phyloP scores from a whole-genome alignment of 2,888 invertebrate genomes.

The Unio delphinus region DNA sequence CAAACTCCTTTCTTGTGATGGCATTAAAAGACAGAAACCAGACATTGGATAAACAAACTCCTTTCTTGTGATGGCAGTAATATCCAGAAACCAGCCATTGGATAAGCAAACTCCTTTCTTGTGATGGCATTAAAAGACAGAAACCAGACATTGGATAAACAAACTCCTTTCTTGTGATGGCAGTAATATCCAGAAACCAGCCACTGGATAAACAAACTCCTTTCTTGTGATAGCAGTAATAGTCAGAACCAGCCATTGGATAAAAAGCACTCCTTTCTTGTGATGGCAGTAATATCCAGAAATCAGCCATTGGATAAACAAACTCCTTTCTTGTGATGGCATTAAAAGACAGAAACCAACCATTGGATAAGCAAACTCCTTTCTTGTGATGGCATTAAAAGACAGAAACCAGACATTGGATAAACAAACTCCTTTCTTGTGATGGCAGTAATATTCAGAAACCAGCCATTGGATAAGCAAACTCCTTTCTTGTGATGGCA shows the following conservation, averaged over 20 bases:
- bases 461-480: no score
- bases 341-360: not conserved
- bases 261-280: not conserved
- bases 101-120: not conserved
- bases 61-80: not conserved
- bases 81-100: not conserved
- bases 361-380: not conserved
- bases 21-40: not conserved
- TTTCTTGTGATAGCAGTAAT: not conserved
- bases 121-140: not conserved
- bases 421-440: no score
- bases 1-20: not conserved
- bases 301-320: not conserved
- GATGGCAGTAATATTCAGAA: no score
- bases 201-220: not conserved
- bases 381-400: no score
- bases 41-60: not conserved
- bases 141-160: not conserved
- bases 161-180: not conserved
- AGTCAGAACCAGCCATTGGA: not conserved
- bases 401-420: no score
- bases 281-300: not conserved
- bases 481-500: no score
- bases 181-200: not conserved
- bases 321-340: not conserved